Percentiles rank a stretch among this genome's conserved stretches.
Conservation (phyloP, 2,888 invertebrate genomes). For the Platycheirus albimanus region DNA sequence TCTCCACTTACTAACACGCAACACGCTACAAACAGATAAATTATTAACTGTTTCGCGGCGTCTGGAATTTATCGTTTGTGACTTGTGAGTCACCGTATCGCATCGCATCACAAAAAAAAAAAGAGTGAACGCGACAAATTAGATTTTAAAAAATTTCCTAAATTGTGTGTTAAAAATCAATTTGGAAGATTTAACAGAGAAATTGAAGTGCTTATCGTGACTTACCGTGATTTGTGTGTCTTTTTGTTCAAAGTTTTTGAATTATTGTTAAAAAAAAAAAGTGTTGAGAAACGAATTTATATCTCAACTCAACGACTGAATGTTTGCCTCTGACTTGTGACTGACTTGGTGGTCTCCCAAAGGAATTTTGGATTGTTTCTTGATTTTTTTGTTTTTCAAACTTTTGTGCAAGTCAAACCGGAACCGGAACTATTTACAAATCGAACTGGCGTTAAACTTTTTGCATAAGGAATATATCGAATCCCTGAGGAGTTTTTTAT, state of each 20-base stretch:
- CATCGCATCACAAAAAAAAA: constrained; percentile 5
- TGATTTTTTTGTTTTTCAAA: constrained; percentile 22
- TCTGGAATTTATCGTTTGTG: constrained; percentile 19
- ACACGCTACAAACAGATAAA: constrained; percentile 40
- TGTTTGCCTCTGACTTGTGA: background rate
- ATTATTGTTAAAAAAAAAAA: no score
- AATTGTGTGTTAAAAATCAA: constrained; percentile 8
- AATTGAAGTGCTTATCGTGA: no score
- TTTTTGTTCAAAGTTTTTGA: background rate
- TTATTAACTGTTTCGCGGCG: constrained; percentile 28
- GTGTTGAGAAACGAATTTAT: background rate
- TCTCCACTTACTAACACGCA: background rate
- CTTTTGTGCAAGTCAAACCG: constrained; percentile 1
- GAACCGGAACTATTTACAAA: constrained; percentile 52
- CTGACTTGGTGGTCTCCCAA: background rate
- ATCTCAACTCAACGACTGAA: background rate
- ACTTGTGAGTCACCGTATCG: no score
- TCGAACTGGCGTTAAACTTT: constrained; percentile 71
- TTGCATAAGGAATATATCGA: constrained; percentile 68
- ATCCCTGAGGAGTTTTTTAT: constrained; percentile 69
- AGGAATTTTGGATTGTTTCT: background rate
- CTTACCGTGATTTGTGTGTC: no score
- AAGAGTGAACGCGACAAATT: background rate
- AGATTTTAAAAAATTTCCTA: background rate
- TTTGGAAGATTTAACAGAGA: no score